Evolutionary conservation across 2,888 invertebrate genomes (phyloP), one percentile per base, ranked within the genome.

Genomic region (Nebria brevicollis): DNA sequence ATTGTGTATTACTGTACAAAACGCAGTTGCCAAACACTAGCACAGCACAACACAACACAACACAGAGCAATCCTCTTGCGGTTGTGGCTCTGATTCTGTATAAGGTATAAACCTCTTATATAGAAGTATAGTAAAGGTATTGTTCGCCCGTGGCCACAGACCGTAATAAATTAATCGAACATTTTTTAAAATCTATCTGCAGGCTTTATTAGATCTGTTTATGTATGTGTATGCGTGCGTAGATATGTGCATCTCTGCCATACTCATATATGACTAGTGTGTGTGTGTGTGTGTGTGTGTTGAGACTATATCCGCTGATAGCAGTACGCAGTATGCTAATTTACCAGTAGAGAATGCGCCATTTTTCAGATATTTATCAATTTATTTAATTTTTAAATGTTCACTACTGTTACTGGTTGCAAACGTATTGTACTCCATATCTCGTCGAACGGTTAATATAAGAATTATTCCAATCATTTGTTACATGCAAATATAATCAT

Each of bases 91-190:
- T 54, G 75, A 41, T 20, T 41, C 66, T 26, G 26, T 34, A 43
- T 65, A 66, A 25, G 65, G 66, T 54, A 65, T 77, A 77, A 72
- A 65, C 74, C 65, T 78, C 64, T 73, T 72, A 54, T 54, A 54
- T 54, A 66, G 41, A 66, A 43, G 20, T 26, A 15, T 66, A 34
- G 20, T 72, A 34, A 70, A 79, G 74, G 79, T 80, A 81, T 81
- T 81, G 73, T 77, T 74, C 15, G 81, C 81, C 77, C 10, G 42
- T 26, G 77, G 81, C 77, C 42, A 65, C 43, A 72, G 76, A 72
- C 77, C 73, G 81, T 77, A 81, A 81, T 81, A 81, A 81, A 81
- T 81, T 81, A 81, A 81, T 81, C 76, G 77, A 66, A 81, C 76
- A 43, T 68, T 81, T 81, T 54, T 81, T 81, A 72, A 76, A 76